Evolutionary conservation across 2,888 invertebrate species (phyloP), one percentile per base, ranked within the genome.

Genomic region (Falcaria lacertinaria): DNA sequence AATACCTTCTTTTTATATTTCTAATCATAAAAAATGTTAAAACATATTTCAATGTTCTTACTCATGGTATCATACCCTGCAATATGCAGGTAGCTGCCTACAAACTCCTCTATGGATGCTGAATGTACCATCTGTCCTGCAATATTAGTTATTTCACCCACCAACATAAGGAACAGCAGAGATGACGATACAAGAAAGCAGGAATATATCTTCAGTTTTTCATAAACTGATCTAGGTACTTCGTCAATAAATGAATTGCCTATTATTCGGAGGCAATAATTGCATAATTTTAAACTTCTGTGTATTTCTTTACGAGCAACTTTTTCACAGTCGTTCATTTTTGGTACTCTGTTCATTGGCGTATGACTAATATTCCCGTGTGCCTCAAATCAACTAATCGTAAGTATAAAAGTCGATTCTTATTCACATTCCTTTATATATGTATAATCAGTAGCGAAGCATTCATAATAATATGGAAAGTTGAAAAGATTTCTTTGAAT

Each of bases 51-150:
- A 16, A 11, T 1, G 11, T 48, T 73, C 75, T 74, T 52, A 84
- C 84, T 80, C 73, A 82, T 76, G 6, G 64, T 64, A 39, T 74
- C 84, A 37, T 84, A 84, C 15, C 82, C 83, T 19, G 76, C 72
- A 43, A 81, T 75, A 45, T 84, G 83, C 47, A 84, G 58, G 42
- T 66, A 64, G 34, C 77, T 69, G 1, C 73, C 68, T 13, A 82
- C 66, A 39, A 81, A 72, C 34, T 76, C 76, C 33, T 71, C 80
- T 4, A 84, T 62, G 0, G 74, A 71, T 0, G 71, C 63, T 0
- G 69, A 64, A 7, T 64, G 58, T 1, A 67, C 38, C 43, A 75
- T 53, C 42, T 79, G 63, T 0, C 58, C 57, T 4, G 57, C 54
- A n/a, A 78, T 69, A 42, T 69, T 76, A 1, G 64, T 64, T 8